Conservation (phyloP, 2,113 vertebrate species). For the Eulemur rufifrons region DNA sequence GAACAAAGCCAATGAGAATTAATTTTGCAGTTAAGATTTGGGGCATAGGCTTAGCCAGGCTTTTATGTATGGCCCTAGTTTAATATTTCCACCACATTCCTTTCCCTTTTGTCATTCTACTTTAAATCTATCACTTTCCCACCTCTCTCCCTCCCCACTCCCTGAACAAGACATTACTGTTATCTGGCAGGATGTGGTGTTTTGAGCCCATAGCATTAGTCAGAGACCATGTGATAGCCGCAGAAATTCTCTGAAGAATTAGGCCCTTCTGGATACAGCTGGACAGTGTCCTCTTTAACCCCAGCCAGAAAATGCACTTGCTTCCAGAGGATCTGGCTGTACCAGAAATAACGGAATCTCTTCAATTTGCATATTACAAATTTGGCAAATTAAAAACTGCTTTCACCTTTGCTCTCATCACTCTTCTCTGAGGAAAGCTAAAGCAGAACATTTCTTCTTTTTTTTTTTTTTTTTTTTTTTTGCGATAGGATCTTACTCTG, state of each 20-base stretch:
- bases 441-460: too few species aligned
- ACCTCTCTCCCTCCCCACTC: neutral
- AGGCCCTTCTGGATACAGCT: slow-evolving; percentile 33
- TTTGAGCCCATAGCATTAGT: neutral
- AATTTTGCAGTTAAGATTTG: slow-evolving; percentile 37
- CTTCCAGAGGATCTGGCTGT: neutral
- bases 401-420: neutral
- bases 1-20: slow-evolving; percentile 46
- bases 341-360: neutral
- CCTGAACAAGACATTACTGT: slow-evolving; percentile 2
- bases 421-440: neutral
- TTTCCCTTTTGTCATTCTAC: slow-evolving; percentile 45
- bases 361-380: slow-evolving; percentile 2
- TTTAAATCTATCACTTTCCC: neutral
- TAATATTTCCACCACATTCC: slow-evolving; percentile 60
- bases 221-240: slow-evolving; percentile 34
- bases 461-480: too few species aligned
- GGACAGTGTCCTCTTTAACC: neutral
- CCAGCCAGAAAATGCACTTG: neutral
- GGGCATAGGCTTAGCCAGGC: neutral
- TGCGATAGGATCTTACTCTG: too few species aligned
- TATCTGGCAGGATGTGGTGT: slow-evolving; percentile 54
- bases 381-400: neutral
- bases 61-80: neutral
- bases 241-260: slow-evolving; percentile 18